These are phyloP conservation scores for Petrocephalus sullivani DNA, from an alignment of 2,797 vertebrate species.

Conservation along the genomic window DNA sequence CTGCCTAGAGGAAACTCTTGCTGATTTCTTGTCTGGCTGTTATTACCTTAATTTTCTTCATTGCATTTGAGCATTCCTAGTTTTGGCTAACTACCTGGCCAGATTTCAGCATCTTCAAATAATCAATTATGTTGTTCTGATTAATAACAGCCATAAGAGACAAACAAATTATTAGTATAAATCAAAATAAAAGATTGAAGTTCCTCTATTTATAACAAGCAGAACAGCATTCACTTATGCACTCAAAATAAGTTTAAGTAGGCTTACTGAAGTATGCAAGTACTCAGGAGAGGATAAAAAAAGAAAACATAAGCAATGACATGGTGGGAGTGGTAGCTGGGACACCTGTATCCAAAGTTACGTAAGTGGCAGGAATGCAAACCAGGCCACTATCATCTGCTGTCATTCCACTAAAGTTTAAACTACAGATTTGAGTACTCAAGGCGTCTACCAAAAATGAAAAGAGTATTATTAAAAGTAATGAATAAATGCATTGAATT, in stretches of 20 bases:
- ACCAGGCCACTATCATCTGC: neutral
- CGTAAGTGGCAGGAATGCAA: neutral
- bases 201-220: too few relatives aligned
- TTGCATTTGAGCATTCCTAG: too few relatives aligned
- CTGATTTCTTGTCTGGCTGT: too few relatives aligned
- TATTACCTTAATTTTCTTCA: too few relatives aligned
- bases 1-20: neutral
- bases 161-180: too few relatives aligned
- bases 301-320: neutral
- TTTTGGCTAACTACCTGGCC: too few relatives aligned
- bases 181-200: too few relatives aligned
- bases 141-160: too few relatives aligned
- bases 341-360: neutral
- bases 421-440: neutral
- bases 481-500: too few relatives aligned
- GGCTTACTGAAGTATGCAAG: neutral
- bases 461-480: neutral
- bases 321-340: neutral
- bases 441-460: neutral
- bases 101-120: too few relatives aligned
- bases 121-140: too few relatives aligned
- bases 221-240: neutral
- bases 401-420: neutral
- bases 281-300: neutral
- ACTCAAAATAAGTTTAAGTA: neutral